These are phyloP conservation scores for Drosophila ananassae DNA, from an alignment of 1,140 invertebrate species.

Conservation along the genomic window DNA sequence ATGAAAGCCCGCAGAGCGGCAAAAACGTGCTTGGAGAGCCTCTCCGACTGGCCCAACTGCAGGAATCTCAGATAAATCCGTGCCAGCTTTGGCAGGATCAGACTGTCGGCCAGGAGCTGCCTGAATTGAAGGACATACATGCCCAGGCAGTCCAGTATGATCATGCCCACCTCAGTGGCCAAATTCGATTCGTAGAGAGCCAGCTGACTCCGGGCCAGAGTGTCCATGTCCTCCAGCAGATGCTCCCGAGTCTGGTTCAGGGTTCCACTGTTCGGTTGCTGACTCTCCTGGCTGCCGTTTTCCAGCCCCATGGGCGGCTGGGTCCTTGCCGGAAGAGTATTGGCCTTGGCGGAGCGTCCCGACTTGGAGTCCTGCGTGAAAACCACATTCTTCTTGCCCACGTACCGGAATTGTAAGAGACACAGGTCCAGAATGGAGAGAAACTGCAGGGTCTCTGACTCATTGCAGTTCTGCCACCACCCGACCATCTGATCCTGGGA, in stretches of 20 bases:
- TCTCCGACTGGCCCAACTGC: conserved; percentile 95
- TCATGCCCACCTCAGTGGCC: conserved; percentile 94
- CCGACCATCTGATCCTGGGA: conserved; percentile 94
- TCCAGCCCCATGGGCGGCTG: conserved; percentile 43
- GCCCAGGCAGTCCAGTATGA: conserved; percentile 93
- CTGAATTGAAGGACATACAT: conserved; percentile 92
- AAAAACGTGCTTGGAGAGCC: conserved; percentile 94
- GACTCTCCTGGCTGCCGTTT: conserved; percentile 88
- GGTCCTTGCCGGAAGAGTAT: conserved; percentile 61
- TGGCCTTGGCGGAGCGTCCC: conserved; percentile 39
- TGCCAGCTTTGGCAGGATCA: conserved; percentile 91
- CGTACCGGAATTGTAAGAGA: conserved; percentile 94
- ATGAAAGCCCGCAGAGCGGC: conserved; percentile 95
- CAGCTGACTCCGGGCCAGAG: conserved; percentile 58
- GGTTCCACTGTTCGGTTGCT: conserved; percentile 85
- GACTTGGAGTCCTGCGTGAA: conserved; percentile 84
- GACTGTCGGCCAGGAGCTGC: conserved; percentile 89
- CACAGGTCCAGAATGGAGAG: conserved; percentile 85
- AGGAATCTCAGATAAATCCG: conserved; percentile 94
- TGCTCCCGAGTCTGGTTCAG: conserved; percentile 86
- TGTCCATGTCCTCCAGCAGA: conserved; percentile 83
- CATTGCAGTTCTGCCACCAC: conserved; percentile 94
- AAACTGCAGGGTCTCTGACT: conserved; percentile 77
- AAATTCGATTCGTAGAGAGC: conserved; percentile 92
- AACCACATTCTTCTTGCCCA: conserved; percentile 90